A percentile compares a stretch with the other conserved stretches of the same genome.
Conservation (phyloP, 2,888 invertebrate genomes). For the Drosophila prolongata region DNA sequence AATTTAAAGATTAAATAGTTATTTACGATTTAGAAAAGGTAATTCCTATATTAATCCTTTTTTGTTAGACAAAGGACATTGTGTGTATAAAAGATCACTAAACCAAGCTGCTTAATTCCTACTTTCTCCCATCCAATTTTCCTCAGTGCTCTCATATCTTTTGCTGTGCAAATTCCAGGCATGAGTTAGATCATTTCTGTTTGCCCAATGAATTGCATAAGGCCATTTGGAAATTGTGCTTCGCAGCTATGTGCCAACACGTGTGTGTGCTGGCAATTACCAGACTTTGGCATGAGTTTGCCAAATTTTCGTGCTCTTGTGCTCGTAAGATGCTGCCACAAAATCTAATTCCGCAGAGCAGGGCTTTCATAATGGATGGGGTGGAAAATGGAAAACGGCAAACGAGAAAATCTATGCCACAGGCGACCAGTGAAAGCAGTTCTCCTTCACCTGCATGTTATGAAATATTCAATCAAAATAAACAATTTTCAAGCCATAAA, state of each 20-base stretch:
- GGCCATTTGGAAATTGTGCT: constrained; percentile 41
- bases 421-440: constrained; percentile 13
- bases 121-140: not conserved
- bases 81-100: too few species aligned
- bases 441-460: constrained; percentile 30
- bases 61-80: too few species aligned
- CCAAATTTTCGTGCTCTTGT: constrained; percentile 17
- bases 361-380: constrained; percentile 30
- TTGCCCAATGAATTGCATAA: constrained; percentile 40
- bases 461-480: constrained; percentile 59
- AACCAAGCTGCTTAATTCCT: too few species aligned
- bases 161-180: constrained; percentile 3
- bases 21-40: too few species aligned
- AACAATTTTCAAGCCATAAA: constrained; percentile 52
- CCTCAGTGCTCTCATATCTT: not conserved
- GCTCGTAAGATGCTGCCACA: constrained; percentile 26
- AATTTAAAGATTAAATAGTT: too few species aligned
- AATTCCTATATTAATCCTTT: too few species aligned
- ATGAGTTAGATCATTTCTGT: constrained; percentile 20
- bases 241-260: constrained; percentile 13
- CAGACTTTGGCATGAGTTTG: constrained; percentile 41
- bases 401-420: constrained; percentile 21
- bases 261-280: constrained; percentile 39
- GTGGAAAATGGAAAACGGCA: not conserved
- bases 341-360: constrained; percentile 23